These are phyloP conservation scores for Apoda limacodes DNA, from an alignment of 2,888 invertebrate genomes.

Conservation along the genomic window DNA sequence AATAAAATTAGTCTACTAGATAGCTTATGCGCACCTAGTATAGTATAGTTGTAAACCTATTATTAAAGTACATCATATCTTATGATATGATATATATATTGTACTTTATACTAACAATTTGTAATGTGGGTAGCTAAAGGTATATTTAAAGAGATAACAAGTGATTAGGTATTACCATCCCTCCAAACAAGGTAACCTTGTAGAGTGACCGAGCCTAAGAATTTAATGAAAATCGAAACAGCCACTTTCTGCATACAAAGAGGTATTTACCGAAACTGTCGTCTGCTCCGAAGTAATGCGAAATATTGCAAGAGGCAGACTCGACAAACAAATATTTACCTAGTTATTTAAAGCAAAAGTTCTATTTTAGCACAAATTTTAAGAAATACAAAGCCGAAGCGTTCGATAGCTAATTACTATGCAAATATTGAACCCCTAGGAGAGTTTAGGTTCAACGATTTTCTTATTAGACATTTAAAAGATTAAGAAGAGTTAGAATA, in stretches of 20 bases:
- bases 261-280: constrained; percentile 53
- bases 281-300: constrained; percentile 44
- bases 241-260: constrained; percentile 58
- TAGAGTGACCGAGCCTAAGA: constrained; percentile 32
- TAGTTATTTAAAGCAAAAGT: constrained; percentile 23
- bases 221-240: constrained; percentile 57
- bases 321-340: constrained; percentile 26
- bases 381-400: constrained; percentile 23
- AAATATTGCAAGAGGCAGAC: constrained; percentile 33
- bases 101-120: no score
- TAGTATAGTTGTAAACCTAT: no score
- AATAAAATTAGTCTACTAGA: no score
- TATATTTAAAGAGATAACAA: no score
- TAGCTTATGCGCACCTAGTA: no score
- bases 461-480: no score
- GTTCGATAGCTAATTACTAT: constrained; percentile 41
- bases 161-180: no score
- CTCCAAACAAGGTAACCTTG: no score
- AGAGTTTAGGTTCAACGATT: constrained; percentile 37
- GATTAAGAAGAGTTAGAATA: no score
- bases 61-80: no score
- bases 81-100: no score
- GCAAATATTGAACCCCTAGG: constrained; percentile 36
- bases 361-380: constrained; percentile 11
- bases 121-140: no score